A percentile compares a stretch with the other conserved stretches of the same genome.
Conservation (phyloP, 2,113 vertebrate genomes). For the Glaucomys volans region DNA sequence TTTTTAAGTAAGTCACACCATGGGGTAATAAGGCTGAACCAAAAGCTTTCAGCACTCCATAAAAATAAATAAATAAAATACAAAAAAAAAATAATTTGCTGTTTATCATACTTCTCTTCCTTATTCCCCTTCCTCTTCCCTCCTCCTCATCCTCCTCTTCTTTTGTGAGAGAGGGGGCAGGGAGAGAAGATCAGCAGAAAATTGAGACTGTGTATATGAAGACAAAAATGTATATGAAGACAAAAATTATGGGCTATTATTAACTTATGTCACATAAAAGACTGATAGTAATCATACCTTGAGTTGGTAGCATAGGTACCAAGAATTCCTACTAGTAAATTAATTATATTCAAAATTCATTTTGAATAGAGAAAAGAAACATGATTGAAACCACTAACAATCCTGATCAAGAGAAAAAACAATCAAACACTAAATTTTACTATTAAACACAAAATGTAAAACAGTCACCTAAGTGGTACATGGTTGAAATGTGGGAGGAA, state of each 20-base stretch:
- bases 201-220: neutral
- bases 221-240: neutral
- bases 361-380: conserved; percentile 77
- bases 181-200: neutral
- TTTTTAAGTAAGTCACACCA: neutral
- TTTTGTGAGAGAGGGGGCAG: neutral
- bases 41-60: conserved; percentile 21
- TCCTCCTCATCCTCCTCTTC: neutral
- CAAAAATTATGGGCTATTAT: conserved; percentile 64
- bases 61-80: too few relatives aligned
- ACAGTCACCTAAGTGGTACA: neutral
- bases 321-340: conserved; percentile 72
- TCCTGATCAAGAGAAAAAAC: conserved; percentile 7
- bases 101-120: neutral
- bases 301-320: conserved; percentile 35
- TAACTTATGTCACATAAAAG: conserved; percentile 74
- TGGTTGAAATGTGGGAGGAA: neutral
- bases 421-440: conserved; percentile 61
- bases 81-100: neutral
- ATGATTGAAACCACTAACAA: neutral
- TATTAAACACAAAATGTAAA: neutral
- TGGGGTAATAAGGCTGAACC: neutral
- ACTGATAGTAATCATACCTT: conserved; percentile 51
- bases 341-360: conserved; percentile 84
- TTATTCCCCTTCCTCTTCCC: too few relatives aligned